Evolutionary conservation across 2,113 vertebrate species (phyloP).

Genomic region (Syngnathoides biaculeatus): DNA sequence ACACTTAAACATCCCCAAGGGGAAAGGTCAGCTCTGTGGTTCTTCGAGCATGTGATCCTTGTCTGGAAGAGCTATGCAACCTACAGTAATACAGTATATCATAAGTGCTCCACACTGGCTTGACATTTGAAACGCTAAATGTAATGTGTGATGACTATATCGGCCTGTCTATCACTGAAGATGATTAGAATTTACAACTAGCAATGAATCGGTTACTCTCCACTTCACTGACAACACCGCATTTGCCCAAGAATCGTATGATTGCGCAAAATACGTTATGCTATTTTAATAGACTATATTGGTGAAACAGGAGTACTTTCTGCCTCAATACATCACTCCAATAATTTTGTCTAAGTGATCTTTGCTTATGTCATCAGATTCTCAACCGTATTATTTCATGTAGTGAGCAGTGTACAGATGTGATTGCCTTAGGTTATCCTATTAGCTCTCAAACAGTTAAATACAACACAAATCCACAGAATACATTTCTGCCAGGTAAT

Average conservation of each 20-base stretch:
- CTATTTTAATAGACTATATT: background rate
- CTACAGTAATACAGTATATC: no score
- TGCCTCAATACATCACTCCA: background rate
- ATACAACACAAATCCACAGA: background rate
- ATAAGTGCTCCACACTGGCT: slow-evolving; percentile 23
- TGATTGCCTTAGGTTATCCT: background rate
- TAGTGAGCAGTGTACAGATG: background rate
- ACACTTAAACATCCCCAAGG: slow-evolving; percentile 5
- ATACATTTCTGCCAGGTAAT: background rate
- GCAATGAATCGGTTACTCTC: slow-evolving; percentile 4
- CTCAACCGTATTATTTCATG: background rate
- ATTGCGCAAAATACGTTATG: background rate
- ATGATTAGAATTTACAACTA: slow-evolving; percentile 9
- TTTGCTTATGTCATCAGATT: background rate
- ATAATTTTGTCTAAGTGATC: background rate
- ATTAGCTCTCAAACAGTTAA: background rate
- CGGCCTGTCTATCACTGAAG: slow-evolving; percentile 8
- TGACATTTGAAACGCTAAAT: slow-evolving; percentile 36
- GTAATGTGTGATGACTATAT: slow-evolving; percentile 11
- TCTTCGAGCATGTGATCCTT: slow-evolving; percentile 1
- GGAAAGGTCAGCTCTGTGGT: background rate
- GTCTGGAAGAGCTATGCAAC: slow-evolving; percentile 10
- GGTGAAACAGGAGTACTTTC: background rate
- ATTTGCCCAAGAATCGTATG: background rate
- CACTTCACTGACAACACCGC: background rate